Evolutionary conservation across 1,140 invertebrate species (phyloP).

Genomic region (Antheraea pernyi): DNA sequence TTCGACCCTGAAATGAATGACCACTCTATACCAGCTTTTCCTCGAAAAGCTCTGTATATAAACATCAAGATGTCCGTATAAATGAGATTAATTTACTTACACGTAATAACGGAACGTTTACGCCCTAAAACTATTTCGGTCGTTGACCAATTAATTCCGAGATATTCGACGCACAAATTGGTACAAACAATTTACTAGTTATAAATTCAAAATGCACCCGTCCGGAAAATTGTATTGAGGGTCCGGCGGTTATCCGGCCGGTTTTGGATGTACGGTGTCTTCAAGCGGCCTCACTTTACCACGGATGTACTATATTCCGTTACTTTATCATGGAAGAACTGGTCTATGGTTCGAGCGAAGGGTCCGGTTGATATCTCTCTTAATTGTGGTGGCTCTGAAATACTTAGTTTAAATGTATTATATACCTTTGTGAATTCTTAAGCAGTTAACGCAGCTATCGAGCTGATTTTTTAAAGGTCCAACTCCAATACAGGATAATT

Average conservation of each 20-base stretch:
- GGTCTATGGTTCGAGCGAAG: neutral
- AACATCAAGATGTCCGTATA: neutral
- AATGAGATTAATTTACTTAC: neutral
- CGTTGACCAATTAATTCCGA: slow-evolving; percentile 62
- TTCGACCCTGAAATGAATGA: no score
- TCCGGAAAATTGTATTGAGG: slow-evolving; percentile 69
- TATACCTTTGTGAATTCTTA: no score
- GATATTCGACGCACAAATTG: slow-evolving; percentile 69
- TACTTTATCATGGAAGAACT: neutral
- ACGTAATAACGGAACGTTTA: slow-evolving; percentile 16
- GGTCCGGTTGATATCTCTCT: neutral
- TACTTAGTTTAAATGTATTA: neutral
- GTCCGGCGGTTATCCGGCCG: slow-evolving; percentile 47
- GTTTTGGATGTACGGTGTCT: slow-evolving; percentile 30
- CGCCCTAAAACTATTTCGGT: slow-evolving; percentile 29
- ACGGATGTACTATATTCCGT: slow-evolving; percentile 28
- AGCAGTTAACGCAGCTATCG: no score
- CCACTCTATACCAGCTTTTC: no score
- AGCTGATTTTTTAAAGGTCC: no score
- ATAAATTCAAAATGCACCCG: slow-evolving; percentile 76
- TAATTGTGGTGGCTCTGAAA: neutral
- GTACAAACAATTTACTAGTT: slow-evolving; percentile 69
- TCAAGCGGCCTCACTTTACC: neutral
- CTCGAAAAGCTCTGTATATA: no score
- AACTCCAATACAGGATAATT: no score